Evolutionary conservation across 2,888 invertebrate genomes (phyloP), one percentile per base, ranked within the genome.

Genomic region (Eubasilissa splendida): DNA sequence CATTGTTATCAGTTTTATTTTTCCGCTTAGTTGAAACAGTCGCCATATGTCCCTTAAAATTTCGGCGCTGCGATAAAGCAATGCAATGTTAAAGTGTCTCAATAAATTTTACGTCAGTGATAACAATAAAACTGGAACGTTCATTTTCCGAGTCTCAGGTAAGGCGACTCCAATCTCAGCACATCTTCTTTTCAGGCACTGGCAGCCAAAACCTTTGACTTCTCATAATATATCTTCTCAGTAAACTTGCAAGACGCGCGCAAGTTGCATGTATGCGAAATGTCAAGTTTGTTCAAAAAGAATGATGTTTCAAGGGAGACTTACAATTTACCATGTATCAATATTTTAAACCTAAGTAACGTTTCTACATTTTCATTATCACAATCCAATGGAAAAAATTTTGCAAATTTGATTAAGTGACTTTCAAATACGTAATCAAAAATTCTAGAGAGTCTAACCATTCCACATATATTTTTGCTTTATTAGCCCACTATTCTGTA

Each of bases 91-190:
- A 73, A 79, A 74, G 79, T 79, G 79, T 75, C 75, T 33, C 79
- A 79, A 79, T 79, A 79, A 75, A 79, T 79, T 79, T 79, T 66
- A 79, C 68, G 79, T 75, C 68, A 58, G 75, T 79, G 76, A 79
- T 79, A 79, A 79, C 79, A 79, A 75, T 79, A 65, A 68, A 75
- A 76, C 52, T 76, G 79, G 60, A 76, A 59, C 50, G 58, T 58
- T 75, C 75, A 65, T 60, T 76, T 79, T 54, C 31, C 52, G 22
- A 66, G 71, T 71, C 53, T 12, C 71, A 71, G 71, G 71, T 71
- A 71, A 71, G 71, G 71, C 71, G 71, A 54, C 71, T 56, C 56
- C 71, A 54, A 71, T 71, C 54, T 56, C 71, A 11, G 54, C 31
- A 71, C 56, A 14, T 50, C 71, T 75, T 42, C 50, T 14, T 12